These are phyloP conservation scores for Pachyrhynchus sulphureomaculatus DNA, from an alignment of 1,140 invertebrate genomes.

Conservation along the genomic window DNA sequence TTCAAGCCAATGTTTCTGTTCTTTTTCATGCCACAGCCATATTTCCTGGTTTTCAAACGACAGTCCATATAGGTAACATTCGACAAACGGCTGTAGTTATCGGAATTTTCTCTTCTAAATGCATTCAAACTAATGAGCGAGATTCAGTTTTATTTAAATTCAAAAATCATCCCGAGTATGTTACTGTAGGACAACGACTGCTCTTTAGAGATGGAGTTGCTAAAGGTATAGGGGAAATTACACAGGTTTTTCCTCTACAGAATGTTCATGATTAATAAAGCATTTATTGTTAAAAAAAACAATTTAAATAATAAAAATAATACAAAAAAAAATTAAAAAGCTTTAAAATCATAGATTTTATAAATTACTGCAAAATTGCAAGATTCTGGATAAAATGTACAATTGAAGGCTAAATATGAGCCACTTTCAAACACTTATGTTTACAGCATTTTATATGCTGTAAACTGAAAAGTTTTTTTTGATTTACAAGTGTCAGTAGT, in stretches of 20 bases:
- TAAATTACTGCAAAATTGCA: no score
- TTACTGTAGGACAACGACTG: constrained; percentile 82
- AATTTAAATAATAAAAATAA: no score
- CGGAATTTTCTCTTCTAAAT: constrained; percentile 59
- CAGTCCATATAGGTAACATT: constrained; percentile 92
- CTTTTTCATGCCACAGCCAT: constrained; percentile 84
- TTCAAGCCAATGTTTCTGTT: constrained; percentile 81
- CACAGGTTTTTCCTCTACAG: constrained; percentile 75
- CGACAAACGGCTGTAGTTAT: constrained; percentile 89
- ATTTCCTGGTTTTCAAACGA: constrained; percentile 87
- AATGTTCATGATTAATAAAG: constrained; percentile 15
- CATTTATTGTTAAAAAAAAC: no score
- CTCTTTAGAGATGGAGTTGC: constrained; percentile 87
- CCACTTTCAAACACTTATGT: no score
- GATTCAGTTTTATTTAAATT: constrained; percentile 89
- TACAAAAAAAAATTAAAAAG: no score
- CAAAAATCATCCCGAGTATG: constrained; percentile 85
- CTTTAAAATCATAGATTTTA: no score
- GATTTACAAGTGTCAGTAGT: no score
- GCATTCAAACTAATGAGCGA: constrained; percentile 78
- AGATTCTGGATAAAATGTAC: no score
- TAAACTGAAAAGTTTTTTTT: no score
- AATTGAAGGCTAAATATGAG: no score
- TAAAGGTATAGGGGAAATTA: constrained; percentile 89
- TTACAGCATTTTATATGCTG: no score